A percentile compares a stretch with the other conserved stretches of the same genome.
Conservation (phyloP, 2,797 vertebrate species). For the Danio choprae region DNA sequence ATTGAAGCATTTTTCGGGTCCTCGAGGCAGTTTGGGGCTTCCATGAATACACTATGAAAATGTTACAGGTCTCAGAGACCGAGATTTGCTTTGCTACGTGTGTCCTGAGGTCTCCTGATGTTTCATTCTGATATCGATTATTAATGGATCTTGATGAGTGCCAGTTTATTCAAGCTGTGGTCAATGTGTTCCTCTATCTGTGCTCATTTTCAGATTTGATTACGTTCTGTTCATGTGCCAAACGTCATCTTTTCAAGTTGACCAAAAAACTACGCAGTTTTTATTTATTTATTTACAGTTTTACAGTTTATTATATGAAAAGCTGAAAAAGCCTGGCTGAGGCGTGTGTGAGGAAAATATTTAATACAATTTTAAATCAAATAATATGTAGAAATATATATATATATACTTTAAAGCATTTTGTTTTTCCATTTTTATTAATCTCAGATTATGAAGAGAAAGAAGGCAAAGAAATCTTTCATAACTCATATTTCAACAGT, state of each 20-base stretch:
- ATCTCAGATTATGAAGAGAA: not conserved
- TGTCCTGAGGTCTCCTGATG: constrained; percentile 61
- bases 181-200: constrained; percentile 67
- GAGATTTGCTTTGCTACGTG: constrained; percentile 75
- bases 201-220: constrained; percentile 47
- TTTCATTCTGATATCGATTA: constrained; percentile 61
- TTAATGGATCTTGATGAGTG: constrained; percentile 62
- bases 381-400: not conserved
- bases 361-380: no score
- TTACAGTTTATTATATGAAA: not conserved
- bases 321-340: not conserved
- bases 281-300: constrained; percentile 34
- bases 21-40: constrained; percentile 72
- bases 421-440: constrained; percentile 32
- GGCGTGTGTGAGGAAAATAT: not conserved
- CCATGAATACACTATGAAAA: constrained; percentile 72
- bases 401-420: not conserved
- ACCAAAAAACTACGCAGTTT: constrained; percentile 32
- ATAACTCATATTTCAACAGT: constrained; percentile 45
- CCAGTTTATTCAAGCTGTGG: constrained; percentile 67
- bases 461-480: constrained; percentile 29
- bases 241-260: constrained; percentile 52
- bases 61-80: constrained; percentile 69
- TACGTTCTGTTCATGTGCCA: constrained; percentile 67
- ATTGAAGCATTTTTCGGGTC: constrained; percentile 65